These are phyloP conservation scores for Porites lobata DNA, from an alignment of 92 coral and sea anemone species.

Conservation along the genomic window DNA sequence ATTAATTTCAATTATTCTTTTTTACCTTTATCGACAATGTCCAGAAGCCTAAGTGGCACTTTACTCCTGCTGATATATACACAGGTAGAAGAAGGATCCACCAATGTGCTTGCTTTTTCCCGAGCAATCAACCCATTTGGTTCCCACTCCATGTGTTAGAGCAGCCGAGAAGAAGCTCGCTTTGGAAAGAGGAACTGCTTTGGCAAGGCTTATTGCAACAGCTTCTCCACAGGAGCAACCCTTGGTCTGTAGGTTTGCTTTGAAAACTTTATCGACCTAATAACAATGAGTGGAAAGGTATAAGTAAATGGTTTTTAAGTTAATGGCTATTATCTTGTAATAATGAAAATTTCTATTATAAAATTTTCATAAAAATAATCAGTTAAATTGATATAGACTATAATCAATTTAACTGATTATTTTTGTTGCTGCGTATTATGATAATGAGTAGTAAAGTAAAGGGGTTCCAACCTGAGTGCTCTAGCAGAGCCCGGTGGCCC, in stretches of 20 bases:
- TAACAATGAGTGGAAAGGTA: not conserved
- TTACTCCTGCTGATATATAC: not conserved
- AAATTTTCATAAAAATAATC: too few relatives aligned
- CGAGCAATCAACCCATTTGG: constrained; percentile 1
- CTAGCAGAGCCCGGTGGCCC: too few relatives aligned
- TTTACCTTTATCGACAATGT: not conserved
- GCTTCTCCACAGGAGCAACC: constrained; percentile 29
- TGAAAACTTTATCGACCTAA: not conserved
- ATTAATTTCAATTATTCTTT: not conserved
- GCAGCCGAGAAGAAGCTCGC: not conserved
- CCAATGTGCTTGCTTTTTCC: constrained; percentile 15
- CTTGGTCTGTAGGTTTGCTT: not conserved
- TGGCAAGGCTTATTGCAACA: not conserved
- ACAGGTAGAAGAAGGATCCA: not conserved
- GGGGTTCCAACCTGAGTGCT: too few relatives aligned
- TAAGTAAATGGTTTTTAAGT: too few relatives aligned
- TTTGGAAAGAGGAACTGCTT: not conserved
- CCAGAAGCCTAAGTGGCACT: not conserved
- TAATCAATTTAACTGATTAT: too few relatives aligned
- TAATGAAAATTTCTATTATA: too few relatives aligned
- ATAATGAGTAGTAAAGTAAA: too few relatives aligned
- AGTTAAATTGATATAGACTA: too few relatives aligned
- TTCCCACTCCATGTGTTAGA: not conserved
- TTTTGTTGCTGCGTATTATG: too few relatives aligned
- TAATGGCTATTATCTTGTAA: too few relatives aligned